Evolutionary conservation across 2,113 vertebrate species (phyloP).

Genomic region (Trachemys scripta): DNA sequence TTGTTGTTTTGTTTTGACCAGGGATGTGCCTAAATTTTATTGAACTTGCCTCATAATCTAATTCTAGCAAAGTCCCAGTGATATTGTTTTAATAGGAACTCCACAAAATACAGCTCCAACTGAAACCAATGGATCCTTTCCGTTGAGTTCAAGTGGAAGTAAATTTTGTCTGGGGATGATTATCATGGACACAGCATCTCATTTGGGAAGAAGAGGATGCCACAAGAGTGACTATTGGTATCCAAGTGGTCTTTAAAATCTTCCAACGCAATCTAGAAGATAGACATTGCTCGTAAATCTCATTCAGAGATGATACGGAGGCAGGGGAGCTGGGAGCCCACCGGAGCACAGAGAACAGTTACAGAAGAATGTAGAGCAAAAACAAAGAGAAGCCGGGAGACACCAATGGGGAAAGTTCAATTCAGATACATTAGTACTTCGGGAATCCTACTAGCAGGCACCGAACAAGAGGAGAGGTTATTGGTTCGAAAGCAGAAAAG

Average conservation of each 20-base stretch:
- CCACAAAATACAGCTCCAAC: not conserved
- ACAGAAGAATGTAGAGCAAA: not conserved
- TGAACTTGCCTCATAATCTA: rapidly evolving
- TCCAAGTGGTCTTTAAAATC: not conserved
- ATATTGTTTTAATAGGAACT: not conserved
- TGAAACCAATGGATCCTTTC: not conserved
- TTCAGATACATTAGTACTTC: not conserved
- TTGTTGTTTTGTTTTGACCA: too few species aligned
- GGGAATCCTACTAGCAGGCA: not conserved
- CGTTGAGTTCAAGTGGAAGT: not conserved
- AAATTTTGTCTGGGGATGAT: not conserved
- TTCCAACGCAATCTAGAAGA: not conserved
- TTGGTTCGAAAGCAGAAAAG: not conserved
- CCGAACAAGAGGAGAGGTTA: not conserved
- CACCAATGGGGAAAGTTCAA: not conserved
- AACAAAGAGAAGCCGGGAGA: not conserved
- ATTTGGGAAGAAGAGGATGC: not conserved
- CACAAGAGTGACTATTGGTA: not conserved
- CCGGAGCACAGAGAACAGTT: not conserved
- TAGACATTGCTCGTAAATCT: not conserved
- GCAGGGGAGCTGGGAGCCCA: not conserved
- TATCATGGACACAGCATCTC: not conserved
- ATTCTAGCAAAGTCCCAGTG: rapidly evolving
- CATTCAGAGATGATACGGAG: not conserved
- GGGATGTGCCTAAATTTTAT: not conserved